Evolutionary conservation across 2,113 vertebrate genomes (phyloP).

Genomic region (Esox niger): DNA sequence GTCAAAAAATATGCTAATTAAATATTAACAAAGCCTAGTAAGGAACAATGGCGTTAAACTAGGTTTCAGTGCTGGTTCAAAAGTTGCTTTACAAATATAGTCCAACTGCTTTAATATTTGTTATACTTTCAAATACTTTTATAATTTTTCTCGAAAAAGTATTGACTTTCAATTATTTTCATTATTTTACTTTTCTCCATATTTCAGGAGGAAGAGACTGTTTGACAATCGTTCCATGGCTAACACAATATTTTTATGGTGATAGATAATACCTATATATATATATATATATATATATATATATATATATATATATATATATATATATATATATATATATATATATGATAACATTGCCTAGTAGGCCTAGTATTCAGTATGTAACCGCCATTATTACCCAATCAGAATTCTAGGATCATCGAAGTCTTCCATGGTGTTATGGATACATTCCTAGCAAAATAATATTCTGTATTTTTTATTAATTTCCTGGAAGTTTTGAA

Average conservation of each 20-base stretch:
- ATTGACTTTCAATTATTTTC: not conserved
- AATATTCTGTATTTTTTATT: not conserved
- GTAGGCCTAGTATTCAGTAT: not conserved
- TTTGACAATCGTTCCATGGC: not conserved
- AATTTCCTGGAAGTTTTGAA: not conserved
- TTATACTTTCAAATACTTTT: not conserved
- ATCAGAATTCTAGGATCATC: not conserved
- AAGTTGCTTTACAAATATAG: constrained; percentile 2
- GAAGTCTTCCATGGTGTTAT: not conserved
- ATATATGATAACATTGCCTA: not conserved
- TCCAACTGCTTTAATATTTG: not conserved
- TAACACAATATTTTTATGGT: not conserved
- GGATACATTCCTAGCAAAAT: not conserved
- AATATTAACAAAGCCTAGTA: constrained; percentile 89
- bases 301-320: too few relatives aligned
- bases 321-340: too few relatives aligned
- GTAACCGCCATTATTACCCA: not conserved
- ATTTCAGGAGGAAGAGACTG: not conserved
- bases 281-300: too few relatives aligned
- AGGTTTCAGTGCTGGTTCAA: constrained; percentile 51
- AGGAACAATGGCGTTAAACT: constrained; percentile 89
- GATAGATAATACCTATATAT: too few relatives aligned
- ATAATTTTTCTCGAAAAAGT: not conserved
- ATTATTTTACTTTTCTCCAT: not conserved
- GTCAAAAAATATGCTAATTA: constrained; percentile 91